These are phyloP conservation scores for Aepyceros melampus DNA, from an alignment of 2,113 vertebrate genomes.

Conservation along the genomic window DNA sequence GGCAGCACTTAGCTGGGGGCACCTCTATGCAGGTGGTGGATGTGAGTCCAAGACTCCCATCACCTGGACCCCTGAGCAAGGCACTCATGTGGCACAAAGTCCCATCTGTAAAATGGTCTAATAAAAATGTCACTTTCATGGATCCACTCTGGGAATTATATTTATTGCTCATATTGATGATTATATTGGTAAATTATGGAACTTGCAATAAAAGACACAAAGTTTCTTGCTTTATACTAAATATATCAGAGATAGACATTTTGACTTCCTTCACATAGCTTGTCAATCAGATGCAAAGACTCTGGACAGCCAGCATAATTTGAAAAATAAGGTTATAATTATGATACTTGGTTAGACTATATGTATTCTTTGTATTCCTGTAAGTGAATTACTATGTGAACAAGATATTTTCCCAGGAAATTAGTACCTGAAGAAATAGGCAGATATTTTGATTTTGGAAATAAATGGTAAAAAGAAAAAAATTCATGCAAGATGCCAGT, in stretches of 20 bases:
- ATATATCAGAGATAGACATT: background rate
- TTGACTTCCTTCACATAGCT: background rate
- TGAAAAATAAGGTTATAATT: background rate
- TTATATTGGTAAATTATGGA: background rate
- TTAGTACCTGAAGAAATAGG: background rate
- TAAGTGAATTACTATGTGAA: background rate
- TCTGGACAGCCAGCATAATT: background rate
- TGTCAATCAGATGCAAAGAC: background rate
- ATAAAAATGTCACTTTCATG: background rate
- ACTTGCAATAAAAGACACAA: background rate
- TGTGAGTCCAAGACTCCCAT: rapidly evolving
- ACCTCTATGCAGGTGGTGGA: rapidly evolving
- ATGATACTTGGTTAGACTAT: background rate
- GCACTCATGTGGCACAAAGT: rapidly evolving
- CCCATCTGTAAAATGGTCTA: background rate
- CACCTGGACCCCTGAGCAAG: background rate
- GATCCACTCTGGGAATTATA: background rate
- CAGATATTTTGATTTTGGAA: background rate
- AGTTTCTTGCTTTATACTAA: background rate
- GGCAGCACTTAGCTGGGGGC: rapidly evolving
- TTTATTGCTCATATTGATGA: no score
- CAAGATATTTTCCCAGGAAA: background rate
- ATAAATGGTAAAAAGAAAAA: background rate
- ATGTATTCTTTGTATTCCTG: background rate
- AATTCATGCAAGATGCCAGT: no score